Base-by-base conservation (phyloP, 1,140 invertebrate species). In the Pogonus chalceus region DNA sequence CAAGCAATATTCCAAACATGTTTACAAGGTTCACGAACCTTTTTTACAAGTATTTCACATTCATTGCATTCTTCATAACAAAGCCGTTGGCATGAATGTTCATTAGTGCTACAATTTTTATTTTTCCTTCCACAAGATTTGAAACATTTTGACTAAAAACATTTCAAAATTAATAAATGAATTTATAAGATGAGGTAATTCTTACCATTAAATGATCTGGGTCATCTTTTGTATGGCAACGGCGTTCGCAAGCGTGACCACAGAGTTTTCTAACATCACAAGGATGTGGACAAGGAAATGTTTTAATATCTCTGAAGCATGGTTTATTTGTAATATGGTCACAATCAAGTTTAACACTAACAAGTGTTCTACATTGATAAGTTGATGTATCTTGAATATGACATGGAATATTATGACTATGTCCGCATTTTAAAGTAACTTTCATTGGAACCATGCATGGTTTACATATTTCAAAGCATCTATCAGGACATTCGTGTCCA, bases 1-100 rank as follows among this genome's bases (percentile, higher is more conserved):
- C 78, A 80, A 0, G 62, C 49, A 0, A 75, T 60, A 9, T 53
- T 57, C n/a, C 61, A 62, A 14, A 55, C 52, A 56, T 78, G 76
- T 39, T 70, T 67, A 58, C 77, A 77, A 18, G 52, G 63, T 1
- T 62, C 62, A 24, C 74, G 66, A 12, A 62, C 64, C 58, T 76
- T 78, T 12, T 52, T 47, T n/a, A 77, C 71, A 20, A 49, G 37
- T 12, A 77, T 64, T n/a, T 60, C 53, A 61, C 78, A 81, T 2
- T 59, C 12, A n/a, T 68, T 67, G 63, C 79, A 81, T 16, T 64
- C 59, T 58, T 79, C 71, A 56, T 64, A 66, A 56, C 79, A 81
- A 10, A 53, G 35, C 58, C 70, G 75, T 0, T 56, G 48, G 51
- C 79, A 81, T 22, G 57, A 58, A 55, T 80, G 78, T 20, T 68